Percentiles rank a stretch among this genome's conserved stretches.
Evolutionary conservation across 2,113 vertebrate species (phyloP).

Genomic region (Sinocyclocheilus anshuiensis): DNA sequence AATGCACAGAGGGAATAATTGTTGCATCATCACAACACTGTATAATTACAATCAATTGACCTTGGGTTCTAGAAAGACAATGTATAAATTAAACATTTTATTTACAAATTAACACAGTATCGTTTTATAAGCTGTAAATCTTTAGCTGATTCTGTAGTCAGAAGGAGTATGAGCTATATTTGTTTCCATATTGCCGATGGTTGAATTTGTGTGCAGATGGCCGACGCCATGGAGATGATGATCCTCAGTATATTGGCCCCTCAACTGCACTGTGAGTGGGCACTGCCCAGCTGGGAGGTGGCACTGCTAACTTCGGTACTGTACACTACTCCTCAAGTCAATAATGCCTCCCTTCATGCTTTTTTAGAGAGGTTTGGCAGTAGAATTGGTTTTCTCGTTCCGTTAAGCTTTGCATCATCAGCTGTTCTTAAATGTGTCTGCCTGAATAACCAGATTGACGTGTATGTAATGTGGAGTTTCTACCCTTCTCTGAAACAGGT

Average conservation of each 20-base stretch:
- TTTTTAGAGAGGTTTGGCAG: neutral
- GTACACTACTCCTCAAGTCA: slow-evolving; percentile 27
- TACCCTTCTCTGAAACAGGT: slow-evolving; percentile 75
- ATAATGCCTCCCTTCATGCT: neutral
- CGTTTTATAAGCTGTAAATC: neutral
- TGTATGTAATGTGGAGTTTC: neutral
- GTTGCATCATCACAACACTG: neutral
- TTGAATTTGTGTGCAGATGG: slow-evolving; percentile 82
- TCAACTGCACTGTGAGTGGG: slow-evolving; percentile 98
- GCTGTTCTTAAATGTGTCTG: neutral
- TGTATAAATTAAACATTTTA: neutral
- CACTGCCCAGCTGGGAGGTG: slow-evolving; percentile 92
- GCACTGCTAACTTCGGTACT: slow-evolving; percentile 96
- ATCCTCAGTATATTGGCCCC: slow-evolving; percentile 96
- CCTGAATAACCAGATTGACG: neutral
- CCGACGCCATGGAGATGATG: slow-evolving; percentile 99
- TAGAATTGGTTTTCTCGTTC: too few species aligned
- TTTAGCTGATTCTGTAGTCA: neutral
- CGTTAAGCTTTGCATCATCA: neutral
- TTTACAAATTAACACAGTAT: neutral
- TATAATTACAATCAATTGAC: neutral
- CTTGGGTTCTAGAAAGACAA: neutral
- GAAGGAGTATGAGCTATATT: neutral
- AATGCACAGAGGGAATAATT: neutral
- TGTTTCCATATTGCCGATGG: neutral